These are phyloP conservation scores for Anomalospiza imberbis DNA, from an alignment of 2,797 vertebrate genomes.

Conservation along the genomic window DNA sequence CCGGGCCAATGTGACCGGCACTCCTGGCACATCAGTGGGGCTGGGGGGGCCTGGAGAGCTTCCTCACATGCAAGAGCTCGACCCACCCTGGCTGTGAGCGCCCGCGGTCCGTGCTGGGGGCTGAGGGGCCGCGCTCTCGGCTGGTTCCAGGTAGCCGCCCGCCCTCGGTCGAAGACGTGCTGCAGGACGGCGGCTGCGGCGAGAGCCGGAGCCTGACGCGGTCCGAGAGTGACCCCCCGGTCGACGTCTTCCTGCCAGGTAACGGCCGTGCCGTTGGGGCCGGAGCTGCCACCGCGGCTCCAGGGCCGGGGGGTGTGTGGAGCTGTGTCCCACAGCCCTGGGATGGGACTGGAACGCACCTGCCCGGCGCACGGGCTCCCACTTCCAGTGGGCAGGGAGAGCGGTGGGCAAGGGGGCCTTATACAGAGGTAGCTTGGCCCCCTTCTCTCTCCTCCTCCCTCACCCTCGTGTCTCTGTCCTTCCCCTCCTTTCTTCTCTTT, in stretches of 20 bases:
- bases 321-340: neutral
- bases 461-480: conserved; percentile 59
- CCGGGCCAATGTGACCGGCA: rapidly evolving
- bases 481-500: conserved; percentile 1
- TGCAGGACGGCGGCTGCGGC: conserved; percentile 83
- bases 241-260: conserved; percentile 89
- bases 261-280: rapidly evolving
- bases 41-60: neutral
- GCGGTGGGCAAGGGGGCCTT: neutral
- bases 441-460: conserved; percentile 53
- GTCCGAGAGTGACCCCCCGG: conserved; percentile 76
- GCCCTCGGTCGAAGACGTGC: conserved; percentile 80
- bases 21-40: rapidly evolving
- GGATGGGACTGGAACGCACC: rapidly evolving
- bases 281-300: rapidly evolving
- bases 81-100: rapidly evolving
- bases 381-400: neutral
- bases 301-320: rapidly evolving
- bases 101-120: neutral
- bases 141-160: conserved; percentile 77
- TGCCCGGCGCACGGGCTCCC: rapidly evolving
- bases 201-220: conserved; percentile 83
- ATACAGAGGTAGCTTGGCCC: neutral
- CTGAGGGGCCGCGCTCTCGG: neutral
- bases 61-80: rapidly evolving